Percentiles rank a stretch among this genome's conserved stretches.
phyloP scores from a whole-genome alignment of 2,888 invertebrate genomes.

The Agrochola macilenta region DNA sequence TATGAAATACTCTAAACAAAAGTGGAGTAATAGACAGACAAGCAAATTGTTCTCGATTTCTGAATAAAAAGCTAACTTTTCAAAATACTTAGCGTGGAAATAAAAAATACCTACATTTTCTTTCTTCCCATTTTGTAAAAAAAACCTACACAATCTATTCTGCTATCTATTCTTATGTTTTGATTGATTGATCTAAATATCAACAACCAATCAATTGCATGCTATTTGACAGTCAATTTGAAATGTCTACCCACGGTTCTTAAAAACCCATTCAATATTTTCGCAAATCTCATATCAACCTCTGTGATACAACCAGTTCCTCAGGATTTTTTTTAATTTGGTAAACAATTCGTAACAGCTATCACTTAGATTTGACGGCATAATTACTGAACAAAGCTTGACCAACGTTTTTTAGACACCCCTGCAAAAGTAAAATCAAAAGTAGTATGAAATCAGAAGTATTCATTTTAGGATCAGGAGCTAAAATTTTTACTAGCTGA shows the following conservation, averaged over 20 bases:
- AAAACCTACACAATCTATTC: neutral
- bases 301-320: no score
- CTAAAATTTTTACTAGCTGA: no score
- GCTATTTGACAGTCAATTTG: neutral
- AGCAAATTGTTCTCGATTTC: neutral
- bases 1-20: neutral
- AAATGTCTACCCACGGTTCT: neutral
- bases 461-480: neutral
- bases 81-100: neutral
- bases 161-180: neutral
- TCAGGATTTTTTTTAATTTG: neutral
- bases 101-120: neutral
- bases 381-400: neutral
- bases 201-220: conserved; percentile 2
- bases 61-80: neutral
- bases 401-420: neutral
- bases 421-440: neutral
- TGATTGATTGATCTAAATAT: conserved; percentile 46
- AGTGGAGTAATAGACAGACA: neutral
- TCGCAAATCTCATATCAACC: neutral
- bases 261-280: neutral
- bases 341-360: neutral
- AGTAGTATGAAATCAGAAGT: neutral
- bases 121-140: neutral
- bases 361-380: neutral